Evolutionary conservation across 2,888 invertebrate genomes (phyloP), one percentile per base, ranked within the genome.

Genomic region (Coelinius sp.): DNA sequence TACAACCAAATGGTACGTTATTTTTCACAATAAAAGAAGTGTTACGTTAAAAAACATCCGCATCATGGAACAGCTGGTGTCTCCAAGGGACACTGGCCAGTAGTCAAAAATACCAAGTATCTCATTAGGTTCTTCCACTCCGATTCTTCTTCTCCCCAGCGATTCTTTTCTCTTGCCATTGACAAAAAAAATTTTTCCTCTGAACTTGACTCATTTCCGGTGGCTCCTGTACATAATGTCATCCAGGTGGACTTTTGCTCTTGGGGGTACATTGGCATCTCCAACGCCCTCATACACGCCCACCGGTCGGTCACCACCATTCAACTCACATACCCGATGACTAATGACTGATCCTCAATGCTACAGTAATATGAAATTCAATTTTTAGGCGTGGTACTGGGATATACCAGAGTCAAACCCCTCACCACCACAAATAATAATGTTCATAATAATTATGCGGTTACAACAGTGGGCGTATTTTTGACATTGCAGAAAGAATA

Each of bases 121-220:
- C 83, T 83, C 83, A 83, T 84, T 83, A 84, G 82, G 75, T 76
- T 75, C 78, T 79, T 77, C 76, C 66, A 24, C 72, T 69, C 68
- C 68, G 68, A 49, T 70, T 71, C 64, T 49, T 52, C 68, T 31
- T 44, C 68, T 63, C 63, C 64, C 27, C 44, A 56, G 24, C 63
- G 46, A 44, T 62, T 52, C 59, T 65, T 66, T 73, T 64, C 66
- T 31, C 66, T 70, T 65, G 70, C 68, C 70, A n/a, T n/a, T n/a
- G n/a, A n/a, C n/a, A n/a, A n/a, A n/a, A n/a, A n/a, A n/a, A n/a
- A n/a, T 64, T 35, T 41, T 41, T 17, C 4, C 44, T 17, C 17
- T 10, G 14, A 46, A 35, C 22, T 44, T 56, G 12, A 14, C 66
- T 62, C 46, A 31, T 35, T 66, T 53, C 65, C 70, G 53, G 63